Base-by-base conservation (phyloP, 2,888 invertebrate species). In the Bhutanitis thaidina region DNA sequence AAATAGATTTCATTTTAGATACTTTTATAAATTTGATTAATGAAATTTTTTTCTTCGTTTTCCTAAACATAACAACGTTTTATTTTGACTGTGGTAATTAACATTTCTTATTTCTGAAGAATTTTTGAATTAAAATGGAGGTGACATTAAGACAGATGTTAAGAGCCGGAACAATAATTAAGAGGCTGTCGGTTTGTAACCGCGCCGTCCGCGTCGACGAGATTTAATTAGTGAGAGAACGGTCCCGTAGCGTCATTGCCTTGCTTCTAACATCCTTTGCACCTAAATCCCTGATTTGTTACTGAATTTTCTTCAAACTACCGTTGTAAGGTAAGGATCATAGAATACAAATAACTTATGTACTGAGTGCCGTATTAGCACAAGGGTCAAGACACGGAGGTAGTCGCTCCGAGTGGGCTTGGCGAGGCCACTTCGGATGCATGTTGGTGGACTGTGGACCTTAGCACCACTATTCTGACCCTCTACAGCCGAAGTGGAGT, bases 81-180 rank as follows among this genome's bases (percentile, higher is more conserved):
- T 49, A 49, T 55, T 53, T 50, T 38, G 41, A 41, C 48, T 27
- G 43, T 32, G 43, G 68, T 69, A 74, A 73, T 75, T 67, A 71
- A 74, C 70, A 69, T 74, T 74, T 67, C 66, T 67, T 67, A 69
- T 43, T 30, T 36, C 10, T 67, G 67, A 78, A 79, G 80, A 79
- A 81, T 83, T 77, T 75, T 63, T 62, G 74, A 78, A 83, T 83
- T 81, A 82, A 83, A 81, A 74, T 74, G 67, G 79, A 85, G 81
- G 80, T 83, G 86, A 83, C 81, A 77, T 80, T 81, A 85, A 87
- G 85, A 84, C 85, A 84, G 83, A 86, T 86, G 87, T 87, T 87
- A 86, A 86, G 80, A 78, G 79, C 78, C 77, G 77, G 80, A 79
- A 83, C 84, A 85, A 87, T 87, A 88, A 87, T 87, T 86, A 88